Evolutionary conservation across 2,113 vertebrate genomes (phyloP).

Genomic region (Neodon shergylaensis): DNA sequence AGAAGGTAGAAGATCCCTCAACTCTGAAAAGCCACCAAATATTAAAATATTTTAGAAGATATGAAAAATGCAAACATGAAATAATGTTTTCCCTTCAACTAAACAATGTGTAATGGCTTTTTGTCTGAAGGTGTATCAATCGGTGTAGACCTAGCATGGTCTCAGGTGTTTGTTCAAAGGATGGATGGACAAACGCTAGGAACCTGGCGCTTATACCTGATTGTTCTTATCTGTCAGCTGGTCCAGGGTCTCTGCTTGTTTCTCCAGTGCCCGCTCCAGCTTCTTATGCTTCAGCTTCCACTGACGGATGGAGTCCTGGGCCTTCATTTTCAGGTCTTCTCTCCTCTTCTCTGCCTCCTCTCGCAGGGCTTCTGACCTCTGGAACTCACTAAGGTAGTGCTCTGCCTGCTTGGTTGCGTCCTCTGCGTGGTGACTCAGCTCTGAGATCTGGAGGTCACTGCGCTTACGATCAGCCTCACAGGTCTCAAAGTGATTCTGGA

Average conservation of each 20-base stretch:
- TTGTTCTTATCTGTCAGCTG: constrained; percentile 85
- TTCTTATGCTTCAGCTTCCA: constrained; percentile 94
- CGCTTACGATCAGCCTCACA: constrained; percentile 84
- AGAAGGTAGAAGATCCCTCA: not conserved
- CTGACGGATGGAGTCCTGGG: constrained; percentile 91
- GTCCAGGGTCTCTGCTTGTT: constrained; percentile 82
- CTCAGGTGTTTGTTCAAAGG: not conserved
- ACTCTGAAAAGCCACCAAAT: not conserved
- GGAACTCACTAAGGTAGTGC: constrained; percentile 83
- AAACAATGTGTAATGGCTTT: not conserved
- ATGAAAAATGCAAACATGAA: constrained; percentile 19
- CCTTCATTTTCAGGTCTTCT: constrained; percentile 92
- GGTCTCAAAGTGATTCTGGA: constrained; percentile 88
- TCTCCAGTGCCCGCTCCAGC: constrained; percentile 89
- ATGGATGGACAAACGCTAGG: not conserved
- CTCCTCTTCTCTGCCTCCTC: constrained; percentile 88
- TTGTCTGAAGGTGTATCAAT: not conserved
- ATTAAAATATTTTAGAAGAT: not conserved
- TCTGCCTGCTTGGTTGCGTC: constrained; percentile 86
- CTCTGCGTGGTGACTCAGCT: constrained; percentile 86
- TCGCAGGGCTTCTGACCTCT: constrained; percentile 88
- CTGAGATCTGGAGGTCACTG: constrained; percentile 81
- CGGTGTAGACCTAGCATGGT: not conserved
- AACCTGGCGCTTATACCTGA: constrained; percentile 83
- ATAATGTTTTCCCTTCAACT: constrained; percentile 29